Percentiles rank a stretch among this genome's conserved stretches.
Evolutionary conservation across 2,888 invertebrate genomes (phyloP).

Genomic region (Drosophila borborema): DNA sequence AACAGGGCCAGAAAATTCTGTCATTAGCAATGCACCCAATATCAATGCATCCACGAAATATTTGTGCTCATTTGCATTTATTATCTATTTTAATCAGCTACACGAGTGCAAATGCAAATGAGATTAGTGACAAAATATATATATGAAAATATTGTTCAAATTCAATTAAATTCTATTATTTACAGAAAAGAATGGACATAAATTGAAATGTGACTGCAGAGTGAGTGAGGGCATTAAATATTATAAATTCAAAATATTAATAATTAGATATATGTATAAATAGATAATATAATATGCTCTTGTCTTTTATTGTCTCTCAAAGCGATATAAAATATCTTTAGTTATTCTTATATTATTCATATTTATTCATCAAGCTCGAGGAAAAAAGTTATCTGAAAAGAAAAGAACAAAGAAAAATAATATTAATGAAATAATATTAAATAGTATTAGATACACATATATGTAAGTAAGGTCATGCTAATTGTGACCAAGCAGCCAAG

Average conservation of each 20-base stretch:
- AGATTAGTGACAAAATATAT: slow-evolving; percentile 2
- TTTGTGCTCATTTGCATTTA: slow-evolving; percentile 12
- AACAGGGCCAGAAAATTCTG: neutral
- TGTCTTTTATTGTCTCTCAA: too few species aligned
- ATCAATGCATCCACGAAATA: neutral
- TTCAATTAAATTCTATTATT: slow-evolving; percentile 11
- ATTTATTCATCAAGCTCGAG: too few species aligned
- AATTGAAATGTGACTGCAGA: neutral
- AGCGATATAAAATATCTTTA: too few species aligned
- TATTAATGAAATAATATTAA: too few species aligned
- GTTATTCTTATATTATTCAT: too few species aligned
- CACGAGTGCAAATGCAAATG: neutral
- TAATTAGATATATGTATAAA: too few species aligned
- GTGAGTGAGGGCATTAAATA: neutral
- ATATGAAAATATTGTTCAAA: neutral
- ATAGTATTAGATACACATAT: too few species aligned
- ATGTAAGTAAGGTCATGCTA: neutral
- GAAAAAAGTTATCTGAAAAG: neutral
- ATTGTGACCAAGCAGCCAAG: neutral
- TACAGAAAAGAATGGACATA: neutral
- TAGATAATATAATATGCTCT: too few species aligned
- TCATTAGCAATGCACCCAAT: slow-evolving; percentile 29
- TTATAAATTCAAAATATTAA: too few species aligned
- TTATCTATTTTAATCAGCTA: slow-evolving; percentile 21
- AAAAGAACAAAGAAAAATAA: neutral